Evolutionary conservation across 2,888 invertebrate species (phyloP), one percentile per base, ranked within the genome.

Genomic region (Leistus spinibarbis): DNA sequence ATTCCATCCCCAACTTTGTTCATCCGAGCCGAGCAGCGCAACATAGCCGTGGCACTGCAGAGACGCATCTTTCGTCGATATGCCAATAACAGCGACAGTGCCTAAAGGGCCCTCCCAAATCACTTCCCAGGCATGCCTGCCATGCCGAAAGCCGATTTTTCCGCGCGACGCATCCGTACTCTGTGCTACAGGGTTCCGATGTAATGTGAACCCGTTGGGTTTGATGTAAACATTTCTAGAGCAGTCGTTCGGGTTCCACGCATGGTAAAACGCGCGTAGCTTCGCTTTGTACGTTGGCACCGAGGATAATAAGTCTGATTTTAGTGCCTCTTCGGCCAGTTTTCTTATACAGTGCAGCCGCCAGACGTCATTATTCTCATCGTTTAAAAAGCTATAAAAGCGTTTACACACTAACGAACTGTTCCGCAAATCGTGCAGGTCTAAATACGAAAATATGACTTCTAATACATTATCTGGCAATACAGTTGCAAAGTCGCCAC

Each of bases 1-100:
- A 89, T 99, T 99, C 99, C 99, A 99, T 13, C 99, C 99, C 99
- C 99, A 99, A 82, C 97, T 98, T 85, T 98, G 95, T 84, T 97
- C 96, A 87, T 99, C 97, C 3, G 95, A 94, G 27, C 99, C 99
- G 78, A 99, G 87, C 76, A 99, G 88, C 7, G 98, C 95, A 68
- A 98, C 94, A 88, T 99, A 99, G 72, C 99, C 98, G 82, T 94
- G 95, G 85, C 96, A 95, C 84, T 98, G 95, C 77, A 98, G 87
- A 54, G 95, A 91, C 9, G 98, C 97, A 83, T 98, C 96, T 87
- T 95, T 95, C 0, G 97, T 97, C 63, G 97, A 95, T 81, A 98
- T 93, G 54, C 97, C 99, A 82, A 99, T 93, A 60, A 99, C 98
- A 60, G 99, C 99, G 20, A 99, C 98, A 1, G 99, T 99, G 9